These are phyloP conservation scores for Tanaodytes sp. DNA, from an alignment of 2,888 invertebrate species.

Conservation along the genomic window DNA sequence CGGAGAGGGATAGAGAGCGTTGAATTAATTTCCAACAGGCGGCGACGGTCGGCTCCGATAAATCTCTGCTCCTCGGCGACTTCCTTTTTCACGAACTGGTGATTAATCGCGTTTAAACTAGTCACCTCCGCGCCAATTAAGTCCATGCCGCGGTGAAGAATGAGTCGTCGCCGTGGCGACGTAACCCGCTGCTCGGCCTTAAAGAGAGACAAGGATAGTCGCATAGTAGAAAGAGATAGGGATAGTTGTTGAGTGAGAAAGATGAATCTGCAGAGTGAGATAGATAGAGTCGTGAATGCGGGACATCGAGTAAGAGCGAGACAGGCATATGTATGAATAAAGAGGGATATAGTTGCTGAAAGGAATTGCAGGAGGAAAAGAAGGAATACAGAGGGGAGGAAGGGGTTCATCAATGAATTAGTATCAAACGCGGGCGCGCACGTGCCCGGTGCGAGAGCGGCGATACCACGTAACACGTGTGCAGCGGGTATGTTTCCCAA, in stretches of 20 bases:
- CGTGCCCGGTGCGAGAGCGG: constrained; percentile 35
- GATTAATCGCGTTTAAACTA: constrained; percentile 72
- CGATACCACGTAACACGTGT: constrained; percentile 48
- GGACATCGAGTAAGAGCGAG: constrained; percentile 18
- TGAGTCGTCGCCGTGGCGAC: constrained; percentile 54
- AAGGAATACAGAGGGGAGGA: constrained; percentile 29
- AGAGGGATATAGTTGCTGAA: too few species aligned
- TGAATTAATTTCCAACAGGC: constrained; percentile 40
- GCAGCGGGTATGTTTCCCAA: constrained; percentile 41
- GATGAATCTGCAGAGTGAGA: too few species aligned
- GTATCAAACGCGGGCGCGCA: constrained; percentile 54
- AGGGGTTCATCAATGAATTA: constrained; percentile 57
- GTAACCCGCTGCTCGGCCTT: constrained; percentile 35
- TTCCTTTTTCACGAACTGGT: constrained; percentile 59
- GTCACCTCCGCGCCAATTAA: constrained; percentile 70
- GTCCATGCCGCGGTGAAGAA: constrained; percentile 56
- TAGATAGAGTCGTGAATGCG: too few species aligned
- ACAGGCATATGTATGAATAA: neutral
- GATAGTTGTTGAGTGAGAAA: constrained; percentile 10
- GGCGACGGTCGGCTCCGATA: constrained; percentile 58
- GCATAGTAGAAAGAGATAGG: constrained; percentile 3
- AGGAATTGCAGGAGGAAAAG: neutral
- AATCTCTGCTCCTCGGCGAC: constrained; percentile 61
- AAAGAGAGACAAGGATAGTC: too few species aligned
- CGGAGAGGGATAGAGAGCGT: constrained; percentile 11